phyloP scores from a whole-genome alignment of 2,888 invertebrate genomes.

The Tridacna gigas region DNA sequence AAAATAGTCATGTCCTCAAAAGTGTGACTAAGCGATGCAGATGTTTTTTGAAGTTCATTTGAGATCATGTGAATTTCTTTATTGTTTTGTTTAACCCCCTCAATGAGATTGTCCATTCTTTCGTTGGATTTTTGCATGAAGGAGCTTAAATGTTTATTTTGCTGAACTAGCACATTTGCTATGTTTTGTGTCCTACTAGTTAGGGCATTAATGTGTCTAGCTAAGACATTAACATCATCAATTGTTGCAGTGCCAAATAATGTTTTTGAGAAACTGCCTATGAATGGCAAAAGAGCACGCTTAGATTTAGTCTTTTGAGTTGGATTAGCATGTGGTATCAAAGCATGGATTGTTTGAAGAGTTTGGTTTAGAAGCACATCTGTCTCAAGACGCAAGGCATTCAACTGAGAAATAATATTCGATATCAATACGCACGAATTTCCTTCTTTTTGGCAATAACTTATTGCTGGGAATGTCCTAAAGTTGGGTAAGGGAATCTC shows the following conservation, averaged over 20 bases:
- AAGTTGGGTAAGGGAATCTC: slow-evolving; percentile 40
- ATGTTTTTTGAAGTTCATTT: neutral
- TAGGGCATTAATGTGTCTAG: slow-evolving; percentile 37
- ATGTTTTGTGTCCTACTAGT: slow-evolving; percentile 21
- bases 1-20: slow-evolving; percentile 23
- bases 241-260: slow-evolving; percentile 61
- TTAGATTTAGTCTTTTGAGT: slow-evolving; percentile 26
- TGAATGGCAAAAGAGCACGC: slow-evolving; percentile 48
- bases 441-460: slow-evolving; percentile 13
- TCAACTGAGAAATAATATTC: slow-evolving; percentile 36
- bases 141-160: slow-evolving; percentile 27
- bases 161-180: slow-evolving; percentile 25
- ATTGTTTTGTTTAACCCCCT: slow-evolving; percentile 21
- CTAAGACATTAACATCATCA: slow-evolving; percentile 49
- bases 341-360: neutral
- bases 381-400: slow-evolving; percentile 22
- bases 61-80: neutral
- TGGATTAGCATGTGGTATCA: slow-evolving; percentile 30
- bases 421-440: slow-evolving; percentile 8
- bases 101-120: slow-evolving; percentile 23
- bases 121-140: neutral
- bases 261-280: slow-evolving; percentile 46
- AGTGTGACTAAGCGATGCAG: neutral
- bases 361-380: slow-evolving; percentile 19
- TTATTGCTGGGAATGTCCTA: slow-evolving; percentile 8